phyloP scores from a whole-genome alignment of 2,797 vertebrate genomes.

The Lagorchestes hirsutus region DNA sequence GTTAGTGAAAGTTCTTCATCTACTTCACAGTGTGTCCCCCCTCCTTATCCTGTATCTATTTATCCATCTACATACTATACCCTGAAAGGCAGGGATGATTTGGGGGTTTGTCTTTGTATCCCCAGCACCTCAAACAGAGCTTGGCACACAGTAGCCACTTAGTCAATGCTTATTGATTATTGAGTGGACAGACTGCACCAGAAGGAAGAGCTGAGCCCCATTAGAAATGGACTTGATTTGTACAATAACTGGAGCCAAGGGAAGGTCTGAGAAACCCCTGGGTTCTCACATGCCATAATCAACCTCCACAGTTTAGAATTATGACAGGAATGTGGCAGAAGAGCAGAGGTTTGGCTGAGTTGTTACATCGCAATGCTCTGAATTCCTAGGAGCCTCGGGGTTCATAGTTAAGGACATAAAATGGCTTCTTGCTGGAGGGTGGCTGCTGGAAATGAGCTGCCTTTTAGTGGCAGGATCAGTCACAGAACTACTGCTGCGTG shows the following conservation, averaged over 20 bases:
- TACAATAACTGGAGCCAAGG: neutral
- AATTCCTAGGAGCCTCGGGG: neutral
- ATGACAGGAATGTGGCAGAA: slow-evolving; percentile 17
- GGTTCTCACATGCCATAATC: neutral
- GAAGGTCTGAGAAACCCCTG: neutral
- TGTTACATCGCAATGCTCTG: slow-evolving; percentile 21
- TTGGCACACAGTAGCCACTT: neutral
- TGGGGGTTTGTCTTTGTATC: neutral
- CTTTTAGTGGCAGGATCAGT: neutral
- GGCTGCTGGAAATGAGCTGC: neutral
- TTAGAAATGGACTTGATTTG: neutral
- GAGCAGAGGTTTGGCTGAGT: slow-evolving; percentile 16
- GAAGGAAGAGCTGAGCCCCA: neutral
- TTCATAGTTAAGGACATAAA: slow-evolving; percentile 30
- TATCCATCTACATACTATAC: neutral
- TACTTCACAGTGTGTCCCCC: neutral
- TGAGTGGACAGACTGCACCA: no score
- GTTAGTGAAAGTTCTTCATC: neutral
- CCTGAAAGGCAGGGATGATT: neutral
- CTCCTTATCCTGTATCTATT: neutral
- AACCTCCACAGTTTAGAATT: slow-evolving; percentile 5
- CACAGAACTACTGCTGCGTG: neutral
- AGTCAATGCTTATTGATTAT: slow-evolving; percentile 6
- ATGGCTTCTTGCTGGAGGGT: neutral
- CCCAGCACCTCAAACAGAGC: neutral